Percentiles rank a stretch among this genome's conserved stretches.
phyloP scores from a whole-genome alignment of 2,113 vertebrate genomes.

The Chascanopsetta lugubris region DNA sequence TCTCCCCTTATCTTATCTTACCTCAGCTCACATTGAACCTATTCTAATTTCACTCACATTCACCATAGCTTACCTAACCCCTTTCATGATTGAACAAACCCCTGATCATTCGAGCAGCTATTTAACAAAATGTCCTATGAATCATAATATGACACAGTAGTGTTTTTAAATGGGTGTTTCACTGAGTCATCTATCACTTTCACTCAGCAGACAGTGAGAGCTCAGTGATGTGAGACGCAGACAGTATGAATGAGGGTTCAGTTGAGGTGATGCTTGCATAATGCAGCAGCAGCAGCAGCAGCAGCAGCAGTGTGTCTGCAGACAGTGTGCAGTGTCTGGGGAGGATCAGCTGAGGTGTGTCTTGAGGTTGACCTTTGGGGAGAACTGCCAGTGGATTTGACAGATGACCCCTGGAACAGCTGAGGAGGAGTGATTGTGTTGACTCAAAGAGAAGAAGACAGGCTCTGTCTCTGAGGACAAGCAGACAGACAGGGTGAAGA shows the following conservation, averaged over 20 bases:
- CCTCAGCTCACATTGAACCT: too few species aligned
- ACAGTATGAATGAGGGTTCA: not conserved
- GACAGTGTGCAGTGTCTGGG: not conserved
- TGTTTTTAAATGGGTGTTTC: not conserved
- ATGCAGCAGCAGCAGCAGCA: not conserved
- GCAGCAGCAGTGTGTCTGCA: not conserved
- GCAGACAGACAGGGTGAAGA: too few species aligned
- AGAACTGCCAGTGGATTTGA: not conserved
- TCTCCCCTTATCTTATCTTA: too few species aligned
- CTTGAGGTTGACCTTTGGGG: not conserved
- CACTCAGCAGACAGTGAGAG: not conserved
- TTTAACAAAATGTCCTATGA: too few species aligned
- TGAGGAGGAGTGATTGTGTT: not conserved
- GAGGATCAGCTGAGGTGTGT: not conserved
- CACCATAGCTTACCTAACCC: too few species aligned
- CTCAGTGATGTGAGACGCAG: not conserved
- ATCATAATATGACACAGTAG: not conserved
- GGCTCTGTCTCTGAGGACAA: too few species aligned
- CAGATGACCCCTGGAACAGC: slow-evolving; percentile 3
- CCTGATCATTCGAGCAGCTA: too few species aligned
- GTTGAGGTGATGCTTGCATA: slow-evolving; percentile 2
- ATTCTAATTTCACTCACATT: too few species aligned
- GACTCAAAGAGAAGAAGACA: not conserved
- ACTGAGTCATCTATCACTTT: not conserved
- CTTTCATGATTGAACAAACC: too few species aligned